Evolutionary conservation across 2,797 vertebrate genomes (phyloP).

Genomic region (Gymnocypris eckloni): DNA sequence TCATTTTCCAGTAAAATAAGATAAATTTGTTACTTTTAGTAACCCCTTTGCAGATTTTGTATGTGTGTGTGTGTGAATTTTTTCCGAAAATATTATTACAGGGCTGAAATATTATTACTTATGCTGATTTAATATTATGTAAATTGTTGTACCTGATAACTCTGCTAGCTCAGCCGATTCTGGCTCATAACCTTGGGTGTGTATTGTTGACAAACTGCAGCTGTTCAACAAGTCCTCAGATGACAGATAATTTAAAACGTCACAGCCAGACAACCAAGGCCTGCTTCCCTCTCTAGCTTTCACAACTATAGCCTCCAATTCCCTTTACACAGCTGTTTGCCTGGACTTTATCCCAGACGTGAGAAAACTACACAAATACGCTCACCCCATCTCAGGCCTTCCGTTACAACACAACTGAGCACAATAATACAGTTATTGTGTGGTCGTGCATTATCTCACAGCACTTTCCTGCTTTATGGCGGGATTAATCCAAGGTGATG

Average conservation of each 20-base stretch:
- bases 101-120: background rate
- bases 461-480: conserved; percentile 26
- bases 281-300: background rate
- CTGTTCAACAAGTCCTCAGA: conserved; percentile 32
- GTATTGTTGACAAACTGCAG: conserved; percentile 23
- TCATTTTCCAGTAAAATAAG: background rate
- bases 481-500: conserved; percentile 32
- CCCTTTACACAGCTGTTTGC: background rate
- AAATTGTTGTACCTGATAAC: background rate
- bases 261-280: conserved; percentile 25
- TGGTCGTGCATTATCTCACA: background rate
- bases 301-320: conserved; percentile 12
- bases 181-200: conserved; percentile 6
- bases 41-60: background rate
- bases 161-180: background rate
- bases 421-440: background rate
- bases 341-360: background rate
- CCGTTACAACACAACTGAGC: background rate
- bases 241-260: conserved; percentile 27
- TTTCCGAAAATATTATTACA: no score
- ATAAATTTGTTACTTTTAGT: background rate
- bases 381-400: background rate
- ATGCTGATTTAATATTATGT: background rate
- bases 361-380: conserved; percentile 8
- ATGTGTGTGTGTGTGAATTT: no score